Percentiles rank a stretch among this genome's conserved stretches.
These are phyloP conservation scores for Asarcornis scutulata DNA, from an alignment of 2,113 vertebrate species.

Conservation along the genomic window DNA sequence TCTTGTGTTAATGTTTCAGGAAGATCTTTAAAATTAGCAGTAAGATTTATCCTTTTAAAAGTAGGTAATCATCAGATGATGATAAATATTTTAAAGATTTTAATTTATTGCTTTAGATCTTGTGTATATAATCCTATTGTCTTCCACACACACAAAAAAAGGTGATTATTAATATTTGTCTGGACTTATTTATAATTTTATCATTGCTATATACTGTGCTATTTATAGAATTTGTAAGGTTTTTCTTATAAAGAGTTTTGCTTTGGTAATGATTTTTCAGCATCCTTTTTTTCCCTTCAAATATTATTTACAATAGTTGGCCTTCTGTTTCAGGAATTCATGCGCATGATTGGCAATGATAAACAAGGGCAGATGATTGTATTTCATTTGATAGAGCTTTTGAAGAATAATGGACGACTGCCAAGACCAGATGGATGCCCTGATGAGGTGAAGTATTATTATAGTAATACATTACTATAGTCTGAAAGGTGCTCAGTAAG, in stretches of 20 bases:
- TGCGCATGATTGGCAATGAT: slow-evolving; percentile 96
- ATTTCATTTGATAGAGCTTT: slow-evolving; percentile 93
- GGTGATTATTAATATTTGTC: not conserved
- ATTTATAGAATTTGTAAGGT: not conserved
- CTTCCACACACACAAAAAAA: not conserved
- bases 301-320: not conserved
- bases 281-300: not conserved
- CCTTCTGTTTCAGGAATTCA: slow-evolving; percentile 88
- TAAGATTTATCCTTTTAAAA: not conserved
- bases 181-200: not conserved
- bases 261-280: not conserved
- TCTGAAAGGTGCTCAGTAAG: not conserved
- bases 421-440: slow-evolving; percentile 89
- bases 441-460: slow-evolving; percentile 89
- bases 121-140: not conserved
- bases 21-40: not conserved
- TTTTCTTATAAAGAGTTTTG: not conserved
- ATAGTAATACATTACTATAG: not conserved
- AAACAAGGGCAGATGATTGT: slow-evolving; percentile 99
- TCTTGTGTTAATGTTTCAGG: not conserved
- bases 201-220: not conserved
- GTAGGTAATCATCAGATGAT: not conserved
- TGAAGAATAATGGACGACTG: slow-evolving; percentile 89
- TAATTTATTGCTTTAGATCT: not conserved
- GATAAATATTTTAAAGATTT: not conserved